Percentiles rank a stretch among this genome's conserved stretches.
phyloP scores from a whole-genome alignment of 2,888 invertebrate genomes.

The Drosophila neonasuta region DNA sequence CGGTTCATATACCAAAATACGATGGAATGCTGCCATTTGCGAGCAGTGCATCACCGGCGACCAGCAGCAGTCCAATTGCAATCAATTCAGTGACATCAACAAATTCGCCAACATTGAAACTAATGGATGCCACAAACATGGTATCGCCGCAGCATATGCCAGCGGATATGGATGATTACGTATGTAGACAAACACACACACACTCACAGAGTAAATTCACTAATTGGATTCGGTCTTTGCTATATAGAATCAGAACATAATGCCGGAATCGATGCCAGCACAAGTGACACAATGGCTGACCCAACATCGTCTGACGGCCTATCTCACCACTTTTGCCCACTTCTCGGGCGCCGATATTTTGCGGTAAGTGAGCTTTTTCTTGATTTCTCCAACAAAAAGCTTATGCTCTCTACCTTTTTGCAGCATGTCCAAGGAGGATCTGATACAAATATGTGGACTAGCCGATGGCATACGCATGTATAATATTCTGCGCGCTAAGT shows the following conservation, averaged over 20 bases:
- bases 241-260: slow-evolving; percentile 83
- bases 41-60: slow-evolving; percentile 74
- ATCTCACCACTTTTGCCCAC: slow-evolving; percentile 89
- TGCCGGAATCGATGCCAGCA: slow-evolving; percentile 86
- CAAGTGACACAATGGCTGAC: slow-evolving; percentile 92
- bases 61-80: slow-evolving; percentile 81
- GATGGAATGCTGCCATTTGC: slow-evolving; percentile 81
- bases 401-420: slow-evolving; percentile 20
- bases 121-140: slow-evolving; percentile 81
- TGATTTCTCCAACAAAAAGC: neutral
- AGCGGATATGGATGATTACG: slow-evolving; percentile 80
- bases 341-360: slow-evolving; percentile 95
- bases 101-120: slow-evolving; percentile 81
- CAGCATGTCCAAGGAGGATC: slow-evolving; percentile 92
- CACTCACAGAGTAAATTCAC: neutral
- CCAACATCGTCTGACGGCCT: slow-evolving; percentile 89
- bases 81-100: slow-evolving; percentile 82
- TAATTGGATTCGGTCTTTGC: slow-evolving; percentile 22
- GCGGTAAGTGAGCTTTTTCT: slow-evolving; percentile 82
- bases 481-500: slow-evolving; percentile 94
- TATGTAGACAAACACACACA: slow-evolving; percentile 54
- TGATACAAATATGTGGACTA: slow-evolving; percentile 96
- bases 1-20: slow-evolving; percentile 82
- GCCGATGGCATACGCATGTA: slow-evolving; percentile 96
- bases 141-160: slow-evolving; percentile 80